Conservation (phyloP, 2,888 invertebrate species). For the Thelaira solivaga region DNA sequence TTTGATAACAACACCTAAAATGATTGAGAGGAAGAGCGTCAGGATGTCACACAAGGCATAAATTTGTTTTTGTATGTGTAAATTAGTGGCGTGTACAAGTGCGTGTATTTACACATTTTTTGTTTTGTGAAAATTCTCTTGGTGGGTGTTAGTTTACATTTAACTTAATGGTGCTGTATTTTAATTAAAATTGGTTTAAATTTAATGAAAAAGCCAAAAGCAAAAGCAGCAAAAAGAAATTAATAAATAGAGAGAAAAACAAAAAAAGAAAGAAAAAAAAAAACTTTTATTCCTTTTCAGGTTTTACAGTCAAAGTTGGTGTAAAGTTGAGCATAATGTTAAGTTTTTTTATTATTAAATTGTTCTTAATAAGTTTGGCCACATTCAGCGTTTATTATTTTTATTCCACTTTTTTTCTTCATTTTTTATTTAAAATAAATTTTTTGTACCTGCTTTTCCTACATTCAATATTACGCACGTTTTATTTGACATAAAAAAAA, state of each 20-base stretch:
- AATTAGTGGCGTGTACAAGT: not conserved
- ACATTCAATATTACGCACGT: too few relatives aligned
- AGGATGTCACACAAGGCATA: constrained; percentile 25
- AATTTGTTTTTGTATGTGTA: constrained; percentile 5
- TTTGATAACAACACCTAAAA: constrained; percentile 55
- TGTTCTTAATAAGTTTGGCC: not conserved
- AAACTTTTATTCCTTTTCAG: not conserved
- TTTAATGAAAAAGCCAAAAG: constrained; percentile 16
- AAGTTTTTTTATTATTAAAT: not conserved
- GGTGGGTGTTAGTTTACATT: constrained; percentile 20
- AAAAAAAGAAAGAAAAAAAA: too few relatives aligned
- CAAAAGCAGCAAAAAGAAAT: not conserved
- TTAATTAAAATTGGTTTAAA: constrained; percentile 40
- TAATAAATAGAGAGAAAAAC: not conserved
- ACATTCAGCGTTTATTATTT: not conserved
- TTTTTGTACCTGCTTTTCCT: too few relatives aligned
- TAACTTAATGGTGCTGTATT: constrained; percentile 35
- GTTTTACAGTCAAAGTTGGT: not conserved
- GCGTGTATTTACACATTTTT: not conserved
- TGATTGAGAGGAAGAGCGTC: constrained; percentile 24
- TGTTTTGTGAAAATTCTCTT: constrained; percentile 16
- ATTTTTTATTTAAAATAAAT: not conserved
- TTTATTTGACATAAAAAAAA: too few relatives aligned
- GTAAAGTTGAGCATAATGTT: not conserved
- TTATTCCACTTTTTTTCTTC: not conserved